These are phyloP conservation scores for Morinoia aosen DNA, from an alignment of 2,888 invertebrate genomes.

Conservation along the genomic window DNA sequence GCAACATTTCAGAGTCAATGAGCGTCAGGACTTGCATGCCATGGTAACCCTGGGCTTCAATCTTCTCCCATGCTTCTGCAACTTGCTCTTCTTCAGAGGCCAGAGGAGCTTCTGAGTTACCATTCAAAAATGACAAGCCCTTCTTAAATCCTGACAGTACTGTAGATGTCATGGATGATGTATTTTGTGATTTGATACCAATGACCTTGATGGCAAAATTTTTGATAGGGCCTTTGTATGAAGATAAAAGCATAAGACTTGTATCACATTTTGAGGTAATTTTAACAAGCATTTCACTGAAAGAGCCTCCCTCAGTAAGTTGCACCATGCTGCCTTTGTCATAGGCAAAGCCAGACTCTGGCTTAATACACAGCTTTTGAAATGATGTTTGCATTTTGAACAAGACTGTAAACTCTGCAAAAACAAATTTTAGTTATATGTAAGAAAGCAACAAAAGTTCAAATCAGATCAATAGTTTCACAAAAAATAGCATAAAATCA, in stretches of 20 bases:
- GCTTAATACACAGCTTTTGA: conserved; percentile 48
- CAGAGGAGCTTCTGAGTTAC: background rate
- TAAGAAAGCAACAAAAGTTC: background rate
- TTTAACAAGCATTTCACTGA: conserved; percentile 54
- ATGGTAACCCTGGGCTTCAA: conserved; percentile 50
- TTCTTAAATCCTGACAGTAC: conserved; percentile 47
- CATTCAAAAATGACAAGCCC: conserved; percentile 49
- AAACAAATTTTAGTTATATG: background rate
- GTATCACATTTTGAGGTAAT: conserved; percentile 55
- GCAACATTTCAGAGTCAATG: conserved; percentile 32
- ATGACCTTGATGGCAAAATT: conserved; percentile 55
- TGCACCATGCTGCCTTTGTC: conserved; percentile 49
- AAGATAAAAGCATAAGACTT: conserved; percentile 32
- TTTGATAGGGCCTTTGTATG: conserved; percentile 47
- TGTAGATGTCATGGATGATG: background rate
- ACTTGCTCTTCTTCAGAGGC: conserved; percentile 16
- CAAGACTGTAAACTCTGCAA: background rate
- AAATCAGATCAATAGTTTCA: background rate
- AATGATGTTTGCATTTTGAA: conserved; percentile 48
- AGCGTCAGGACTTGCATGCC: conserved; percentile 55
- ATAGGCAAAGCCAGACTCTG: conserved; percentile 52
- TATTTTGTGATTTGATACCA: conserved; percentile 5
- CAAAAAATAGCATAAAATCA: no score
- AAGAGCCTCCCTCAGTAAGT: conserved; percentile 4
- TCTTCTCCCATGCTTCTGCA: conserved; percentile 49